A percentile compares a stretch with the other conserved stretches of the same genome.
These are phyloP conservation scores for Struthidea cinerea DNA, from an alignment of 2,113 vertebrate species.

Conservation along the genomic window DNA sequence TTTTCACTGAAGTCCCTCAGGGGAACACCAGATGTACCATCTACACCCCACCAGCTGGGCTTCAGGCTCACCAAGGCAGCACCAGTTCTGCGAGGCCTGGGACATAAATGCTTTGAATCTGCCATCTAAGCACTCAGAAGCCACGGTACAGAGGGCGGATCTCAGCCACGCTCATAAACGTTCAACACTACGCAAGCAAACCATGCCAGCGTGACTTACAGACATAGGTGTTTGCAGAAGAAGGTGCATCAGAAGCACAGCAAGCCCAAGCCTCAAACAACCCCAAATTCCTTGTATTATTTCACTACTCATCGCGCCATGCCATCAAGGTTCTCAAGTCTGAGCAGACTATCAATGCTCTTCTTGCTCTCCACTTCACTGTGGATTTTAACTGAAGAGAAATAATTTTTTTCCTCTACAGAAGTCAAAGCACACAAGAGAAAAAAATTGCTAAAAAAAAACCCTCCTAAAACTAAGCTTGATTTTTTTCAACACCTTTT, in stretches of 20 bases:
- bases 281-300: background rate
- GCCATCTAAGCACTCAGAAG: background rate
- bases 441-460: background rate
- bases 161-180: fast-evolving
- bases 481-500: background rate
- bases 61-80: background rate
- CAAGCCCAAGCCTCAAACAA: background rate
- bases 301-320: background rate
- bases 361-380: background rate
- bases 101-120: background rate
- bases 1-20: background rate
- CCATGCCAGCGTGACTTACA: too few relatives aligned
- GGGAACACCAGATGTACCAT: background rate
- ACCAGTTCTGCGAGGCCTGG: background rate
- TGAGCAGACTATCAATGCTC: background rate
- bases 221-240: background rate
- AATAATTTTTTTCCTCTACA: background rate
- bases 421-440: background rate
- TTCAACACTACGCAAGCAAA: background rate
- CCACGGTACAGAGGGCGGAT: background rate
- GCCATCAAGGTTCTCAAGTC: background rate
- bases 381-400: background rate
- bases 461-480: background rate
- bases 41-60: background rate
- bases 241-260: background rate